Conservation (phyloP, 2,797 vertebrate species). For the Siniperca obscura region DNA sequence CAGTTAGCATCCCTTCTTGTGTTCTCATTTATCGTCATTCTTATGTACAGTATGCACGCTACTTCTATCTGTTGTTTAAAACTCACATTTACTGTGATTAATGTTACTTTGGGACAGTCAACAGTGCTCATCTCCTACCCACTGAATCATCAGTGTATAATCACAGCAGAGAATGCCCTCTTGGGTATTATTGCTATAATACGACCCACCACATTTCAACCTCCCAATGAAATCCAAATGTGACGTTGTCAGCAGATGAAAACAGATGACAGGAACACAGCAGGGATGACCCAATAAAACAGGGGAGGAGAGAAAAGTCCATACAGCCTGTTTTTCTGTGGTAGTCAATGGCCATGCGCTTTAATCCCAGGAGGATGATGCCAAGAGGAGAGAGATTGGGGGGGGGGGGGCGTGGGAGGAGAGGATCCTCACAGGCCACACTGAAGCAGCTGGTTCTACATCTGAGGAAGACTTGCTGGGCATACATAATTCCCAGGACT, state of each 20-base stretch:
- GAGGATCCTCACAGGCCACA: slow-evolving; percentile 65
- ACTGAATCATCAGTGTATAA: slow-evolving; percentile 38
- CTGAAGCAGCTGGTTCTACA: slow-evolving; percentile 68
- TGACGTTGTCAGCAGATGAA: slow-evolving; percentile 25
- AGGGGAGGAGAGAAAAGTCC: slow-evolving; percentile 26
- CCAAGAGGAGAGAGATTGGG: slow-evolving; percentile 28
- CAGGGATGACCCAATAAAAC: slow-evolving; percentile 52
- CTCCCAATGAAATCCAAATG: slow-evolving; percentile 49
- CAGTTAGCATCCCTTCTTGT: background rate
- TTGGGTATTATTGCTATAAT: slow-evolving; percentile 31
- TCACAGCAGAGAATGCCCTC: slow-evolving; percentile 44
- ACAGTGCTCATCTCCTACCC: slow-evolving; percentile 16
- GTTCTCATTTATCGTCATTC: background rate
- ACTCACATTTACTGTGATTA: slow-evolving; percentile 21
- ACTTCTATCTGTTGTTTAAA: background rate
- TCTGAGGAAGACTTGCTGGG: slow-evolving; percentile 45
- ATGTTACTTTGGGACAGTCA: slow-evolving; percentile 9
- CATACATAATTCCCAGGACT: slow-evolving; percentile 29
- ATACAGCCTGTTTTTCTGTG: slow-evolving; percentile 18
- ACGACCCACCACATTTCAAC: slow-evolving; percentile 23
- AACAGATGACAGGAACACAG: slow-evolving; percentile 39
- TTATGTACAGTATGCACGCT: background rate
- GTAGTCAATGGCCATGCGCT: slow-evolving; percentile 37
- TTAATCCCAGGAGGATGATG: slow-evolving; percentile 57
- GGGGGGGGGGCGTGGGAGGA: slow-evolving; percentile 51